Conservation (phyloP, 2,797 vertebrate species). For the Trachurus trachurus region DNA sequence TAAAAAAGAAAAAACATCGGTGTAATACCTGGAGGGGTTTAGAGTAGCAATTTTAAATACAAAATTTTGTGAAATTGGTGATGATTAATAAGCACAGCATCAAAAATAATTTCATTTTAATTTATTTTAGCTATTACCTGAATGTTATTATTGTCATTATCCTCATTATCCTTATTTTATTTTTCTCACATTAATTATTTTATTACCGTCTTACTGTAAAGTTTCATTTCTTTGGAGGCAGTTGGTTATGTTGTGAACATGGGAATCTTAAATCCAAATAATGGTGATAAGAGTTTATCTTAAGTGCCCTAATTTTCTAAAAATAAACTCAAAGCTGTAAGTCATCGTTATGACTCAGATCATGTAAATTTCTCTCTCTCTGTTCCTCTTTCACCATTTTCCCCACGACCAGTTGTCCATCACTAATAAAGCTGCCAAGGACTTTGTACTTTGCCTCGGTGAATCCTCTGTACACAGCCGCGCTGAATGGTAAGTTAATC, state of each 20-base stretch:
- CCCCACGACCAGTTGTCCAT: background rate
- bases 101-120: background rate
- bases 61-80: background rate
- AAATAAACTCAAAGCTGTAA: background rate
- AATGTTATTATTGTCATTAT: background rate
- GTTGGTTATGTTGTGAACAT: background rate
- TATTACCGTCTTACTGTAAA: background rate
- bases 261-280: background rate
- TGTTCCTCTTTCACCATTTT: slow-evolving; percentile 9
- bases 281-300: background rate
- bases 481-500: slow-evolving; percentile 16
- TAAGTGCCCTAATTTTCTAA: background rate
- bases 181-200: background rate
- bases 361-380: background rate
- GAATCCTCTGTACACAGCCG: background rate
- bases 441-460: slow-evolving; percentile 1
- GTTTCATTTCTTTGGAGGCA: background rate
- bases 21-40: background rate
- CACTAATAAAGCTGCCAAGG: slow-evolving; percentile 16
- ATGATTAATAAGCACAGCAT: background rate
- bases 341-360: background rate
- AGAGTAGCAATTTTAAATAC: background rate
- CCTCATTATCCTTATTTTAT: background rate
- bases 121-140: background rate
- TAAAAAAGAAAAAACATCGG: background rate